Base-by-base conservation (phyloP, 92 coral and sea anemone species). In the Bergia puertoricense region DNA sequence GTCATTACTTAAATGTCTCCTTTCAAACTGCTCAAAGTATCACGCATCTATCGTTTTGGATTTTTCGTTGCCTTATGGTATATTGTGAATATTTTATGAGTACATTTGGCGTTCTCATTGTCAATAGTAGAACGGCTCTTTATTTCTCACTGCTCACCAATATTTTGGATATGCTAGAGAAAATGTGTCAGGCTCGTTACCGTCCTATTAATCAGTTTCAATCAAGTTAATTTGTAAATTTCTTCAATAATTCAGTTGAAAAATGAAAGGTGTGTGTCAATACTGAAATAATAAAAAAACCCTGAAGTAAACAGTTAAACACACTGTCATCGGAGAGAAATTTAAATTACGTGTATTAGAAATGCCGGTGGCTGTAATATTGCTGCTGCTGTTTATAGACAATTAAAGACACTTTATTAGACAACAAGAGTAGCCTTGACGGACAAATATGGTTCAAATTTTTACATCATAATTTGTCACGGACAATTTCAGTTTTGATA, bases 301-400 rank as follows among this genome's bases (percentile, higher is more conserved):
- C 30, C 30, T 30, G 30, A 30, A 30, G 30, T 30, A 30, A 30
- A 30, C 30, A 30, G 36, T 18, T 15, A 15, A 37, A 30, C 7
- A 40, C n/a, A 3, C 3, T 42, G 20, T 0, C 46, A 15, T 18
- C 5, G 11, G 46, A 18, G 16, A 76, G 36, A 1, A 30, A 3
- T 38, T 38, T 16, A n/a, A 76, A 42, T 0, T 15, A 8, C 10
- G 50, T 40, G 22, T 18, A 42, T 6, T 40, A 5, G 20, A 18
- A 5, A 74, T 76, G 80, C 80, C 54, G n/a, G 48, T 45, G 44
- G 80, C 80, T 18, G 1, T 40, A 40, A 76, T 76, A 76, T 76
- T 76, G 80, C 18, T 40, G 80, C 18, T 40, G 46, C 51, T 18
- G 3, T 23, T 40, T 15, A 13, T 2, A 8, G 22, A 45, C 80